These are phyloP conservation scores for Noctua janthina DNA, from an alignment of 2,888 invertebrate species.

Conservation along the genomic window DNA sequence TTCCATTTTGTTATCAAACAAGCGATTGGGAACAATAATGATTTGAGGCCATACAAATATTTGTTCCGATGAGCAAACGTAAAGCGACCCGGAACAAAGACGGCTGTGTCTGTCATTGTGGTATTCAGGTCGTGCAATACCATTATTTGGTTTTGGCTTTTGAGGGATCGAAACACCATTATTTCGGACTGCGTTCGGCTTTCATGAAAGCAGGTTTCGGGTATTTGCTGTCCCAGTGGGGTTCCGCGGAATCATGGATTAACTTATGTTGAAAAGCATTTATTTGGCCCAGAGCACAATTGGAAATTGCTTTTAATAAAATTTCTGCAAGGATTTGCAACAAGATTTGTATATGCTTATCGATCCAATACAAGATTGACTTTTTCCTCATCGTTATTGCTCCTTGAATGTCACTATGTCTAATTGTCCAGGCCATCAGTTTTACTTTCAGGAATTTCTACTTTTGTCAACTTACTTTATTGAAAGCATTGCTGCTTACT, in stretches of 20 bases:
- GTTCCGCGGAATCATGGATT: neutral
- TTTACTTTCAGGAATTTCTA: too few species aligned
- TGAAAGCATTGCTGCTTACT: too few species aligned
- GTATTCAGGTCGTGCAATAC: slow-evolving; percentile 16
- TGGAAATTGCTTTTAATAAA: neutral
- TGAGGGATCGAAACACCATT: slow-evolving; percentile 15
- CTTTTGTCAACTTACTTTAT: too few species aligned
- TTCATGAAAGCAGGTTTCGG: slow-evolving; percentile 3
- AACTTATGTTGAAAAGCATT: neutral
- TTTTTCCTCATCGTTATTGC: too few species aligned
- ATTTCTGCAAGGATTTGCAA: neutral
- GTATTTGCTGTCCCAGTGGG: neutral
- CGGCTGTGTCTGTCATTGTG: neutral
- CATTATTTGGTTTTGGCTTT: slow-evolving; percentile 26
- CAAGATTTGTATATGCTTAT: too few species aligned
- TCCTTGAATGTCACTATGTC: too few species aligned
- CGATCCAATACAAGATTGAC: too few species aligned
- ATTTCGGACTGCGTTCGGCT: neutral
- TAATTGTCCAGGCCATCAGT: too few species aligned
- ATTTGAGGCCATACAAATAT: slow-evolving; percentile 34
- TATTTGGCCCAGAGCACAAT: neutral
- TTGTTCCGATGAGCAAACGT: slow-evolving; percentile 27
- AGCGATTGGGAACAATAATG: slow-evolving; percentile 22
- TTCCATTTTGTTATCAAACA: slow-evolving; percentile 7
- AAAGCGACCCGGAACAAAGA: slow-evolving; percentile 28